Conservation (phyloP, 2,113 vertebrate genomes). For the Apaloderma vittatum region DNA sequence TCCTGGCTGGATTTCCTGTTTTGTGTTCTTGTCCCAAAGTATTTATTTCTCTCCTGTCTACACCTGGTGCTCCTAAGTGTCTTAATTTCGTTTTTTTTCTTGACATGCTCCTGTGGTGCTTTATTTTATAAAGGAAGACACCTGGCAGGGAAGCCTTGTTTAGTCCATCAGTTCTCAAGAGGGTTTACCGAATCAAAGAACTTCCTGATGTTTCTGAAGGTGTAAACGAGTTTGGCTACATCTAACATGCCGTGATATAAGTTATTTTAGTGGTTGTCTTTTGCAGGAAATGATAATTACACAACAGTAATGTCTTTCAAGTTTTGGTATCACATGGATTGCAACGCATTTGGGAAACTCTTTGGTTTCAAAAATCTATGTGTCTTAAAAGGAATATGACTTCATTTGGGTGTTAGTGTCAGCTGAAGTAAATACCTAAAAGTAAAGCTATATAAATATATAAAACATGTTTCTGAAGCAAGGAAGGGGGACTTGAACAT, state of each 20-base stretch:
- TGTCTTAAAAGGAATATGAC: not conserved
- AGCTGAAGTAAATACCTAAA: not conserved
- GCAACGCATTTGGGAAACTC: not conserved
- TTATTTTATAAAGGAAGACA: slow-evolving; percentile 4
- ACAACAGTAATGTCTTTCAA: not conserved
- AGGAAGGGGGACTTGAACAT: not conserved
- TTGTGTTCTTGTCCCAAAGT: not conserved
- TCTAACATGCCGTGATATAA: not conserved
- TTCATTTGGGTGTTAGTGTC: not conserved
- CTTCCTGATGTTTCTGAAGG: slow-evolving; percentile 38
- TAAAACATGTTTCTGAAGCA: not conserved
- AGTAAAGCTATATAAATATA: not conserved
- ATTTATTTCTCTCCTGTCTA: slow-evolving; percentile 32
- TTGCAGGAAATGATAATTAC: slow-evolving; percentile 4
- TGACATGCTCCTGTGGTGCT: not conserved
- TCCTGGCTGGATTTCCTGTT: slow-evolving; percentile 25
- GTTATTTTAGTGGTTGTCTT: not conserved
- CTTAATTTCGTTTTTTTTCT: slow-evolving; percentile 27
- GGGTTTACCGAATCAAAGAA: slow-evolving; percentile 1
- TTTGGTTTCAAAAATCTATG: not conserved
- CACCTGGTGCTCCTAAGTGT: not conserved
- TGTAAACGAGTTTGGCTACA: not conserved
- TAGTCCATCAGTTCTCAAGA: not conserved
- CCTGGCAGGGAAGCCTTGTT: slow-evolving; percentile 29
- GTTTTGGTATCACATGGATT: not conserved